These are phyloP conservation scores for Arenaria interpres DNA, from an alignment of 2,113 vertebrate genomes.

Conservation along the genomic window DNA sequence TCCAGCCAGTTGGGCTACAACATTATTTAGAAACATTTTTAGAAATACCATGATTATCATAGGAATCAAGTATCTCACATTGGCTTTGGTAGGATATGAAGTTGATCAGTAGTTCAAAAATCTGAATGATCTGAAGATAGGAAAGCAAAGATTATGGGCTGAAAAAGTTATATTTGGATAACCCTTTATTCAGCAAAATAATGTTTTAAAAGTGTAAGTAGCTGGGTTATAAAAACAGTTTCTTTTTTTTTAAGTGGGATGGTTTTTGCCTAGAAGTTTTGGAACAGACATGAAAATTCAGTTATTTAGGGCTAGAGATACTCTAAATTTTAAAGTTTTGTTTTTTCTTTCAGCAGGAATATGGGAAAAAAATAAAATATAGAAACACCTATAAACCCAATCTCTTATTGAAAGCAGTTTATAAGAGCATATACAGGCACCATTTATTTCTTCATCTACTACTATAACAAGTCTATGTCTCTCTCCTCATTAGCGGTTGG, in stretches of 20 bases:
- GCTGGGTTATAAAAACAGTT: not conserved
- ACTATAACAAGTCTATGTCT: not conserved
- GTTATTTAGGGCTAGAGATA: not conserved
- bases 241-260: not conserved
- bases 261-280: not conserved
- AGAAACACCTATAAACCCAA: not conserved
- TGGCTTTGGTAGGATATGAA: not conserved
- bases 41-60: not conserved
- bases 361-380: not conserved
- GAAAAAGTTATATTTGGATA: not conserved
- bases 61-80: not conserved
- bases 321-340: not conserved
- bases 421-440: not conserved
- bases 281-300: not conserved
- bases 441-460: not conserved
- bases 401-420: not conserved
- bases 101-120: not conserved
- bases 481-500: not conserved
- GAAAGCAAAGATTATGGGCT: not conserved
- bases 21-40: not conserved
- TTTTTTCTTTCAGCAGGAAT: not conserved
- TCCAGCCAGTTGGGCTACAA: not conserved
- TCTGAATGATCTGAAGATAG: not conserved
- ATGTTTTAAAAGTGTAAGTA: not conserved
- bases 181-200: not conserved